phyloP scores from a whole-genome alignment of 2,888 invertebrate species.

The Timandra comae region DNA sequence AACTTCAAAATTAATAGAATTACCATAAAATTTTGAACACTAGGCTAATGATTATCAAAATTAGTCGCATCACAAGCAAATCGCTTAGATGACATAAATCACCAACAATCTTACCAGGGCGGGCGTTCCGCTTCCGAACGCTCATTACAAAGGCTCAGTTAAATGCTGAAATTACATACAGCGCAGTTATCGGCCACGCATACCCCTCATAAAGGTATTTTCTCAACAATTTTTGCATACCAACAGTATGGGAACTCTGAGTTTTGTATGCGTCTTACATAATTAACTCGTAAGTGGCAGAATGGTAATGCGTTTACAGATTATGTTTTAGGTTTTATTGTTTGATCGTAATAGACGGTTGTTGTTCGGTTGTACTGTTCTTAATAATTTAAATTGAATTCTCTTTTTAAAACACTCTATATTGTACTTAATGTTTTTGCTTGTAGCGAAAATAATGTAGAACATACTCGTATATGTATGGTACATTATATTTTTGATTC shows the following conservation, averaged over 20 bases:
- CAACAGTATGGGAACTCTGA: slow-evolving; percentile 59
- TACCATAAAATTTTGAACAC: too few relatives aligned
- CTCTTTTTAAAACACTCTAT: too few relatives aligned
- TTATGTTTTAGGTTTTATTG: slow-evolving; percentile 18
- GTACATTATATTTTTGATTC: too few relatives aligned
- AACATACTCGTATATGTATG: too few relatives aligned
- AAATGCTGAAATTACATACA: slow-evolving; percentile 60
- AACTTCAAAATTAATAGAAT: too few relatives aligned
- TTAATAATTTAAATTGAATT: too few relatives aligned
- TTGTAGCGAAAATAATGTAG: too few relatives aligned
- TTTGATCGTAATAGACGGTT: slow-evolving; percentile 9
- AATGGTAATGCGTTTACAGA: slow-evolving; percentile 40
- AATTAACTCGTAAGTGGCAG: slow-evolving; percentile 53
- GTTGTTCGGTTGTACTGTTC: too few relatives aligned
- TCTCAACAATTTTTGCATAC: slow-evolving; percentile 76
- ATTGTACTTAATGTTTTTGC: too few relatives aligned
- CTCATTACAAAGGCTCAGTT: slow-evolving; percentile 32
- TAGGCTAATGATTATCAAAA: too few relatives aligned
- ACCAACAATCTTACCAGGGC: slow-evolving; percentile 9
- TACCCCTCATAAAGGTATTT: slow-evolving; percentile 49
- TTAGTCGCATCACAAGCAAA: too few relatives aligned
- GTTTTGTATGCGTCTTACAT: slow-evolving; percentile 37
- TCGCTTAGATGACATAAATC: slow-evolving; percentile 12
- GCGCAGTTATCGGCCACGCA: slow-evolving; percentile 63
- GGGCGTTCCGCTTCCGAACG: slow-evolving; percentile 38